Evolutionary conservation across 1,140 invertebrate genomes (phyloP), one percentile per base, ranked within the genome.

Genomic region (Coelopa frigida): DNA sequence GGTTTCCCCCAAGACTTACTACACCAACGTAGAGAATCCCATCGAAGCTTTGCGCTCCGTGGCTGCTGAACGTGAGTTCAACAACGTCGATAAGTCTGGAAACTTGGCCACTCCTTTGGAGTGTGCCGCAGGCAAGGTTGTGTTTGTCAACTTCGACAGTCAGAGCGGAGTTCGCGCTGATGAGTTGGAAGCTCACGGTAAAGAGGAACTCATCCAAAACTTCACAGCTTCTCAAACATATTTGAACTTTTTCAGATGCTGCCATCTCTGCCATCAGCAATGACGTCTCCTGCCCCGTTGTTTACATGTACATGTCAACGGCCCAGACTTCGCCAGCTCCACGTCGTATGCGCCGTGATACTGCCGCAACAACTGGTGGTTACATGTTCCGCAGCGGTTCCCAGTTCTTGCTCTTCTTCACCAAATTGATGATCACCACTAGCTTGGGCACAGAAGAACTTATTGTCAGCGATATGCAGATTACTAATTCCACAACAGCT

Each of bases 111-210:
- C 27, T 33, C 54, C 57, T 1, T 33, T 61, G 38, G 52, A 63
- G 53, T 57, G 56, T 52, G 42, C 54, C 50, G 49, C 46, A 5
- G 61, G 61, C 27, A 53, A 51, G 2, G 55, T 57, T 3, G 22
- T 56, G 5, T 60, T 75, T 44, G 57, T 75, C 14, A 58, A 61
- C 51, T 61, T 75, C 18, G 61, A 74, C 58, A 69, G 67, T 50
- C 60, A 72, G 58, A 51, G 56, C 23, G 60, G 51, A 17, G 54
- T 40, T 17, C 60, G 73, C 38, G 58, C 62, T 44, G 69, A 68
- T 40, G 53, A 51, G 24, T 54, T 75, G 27, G 61, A 68, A 55
- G 54, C 70, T 44, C 74, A 75, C 59, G 73, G 73, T 75, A 57
- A 55, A 45, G n/a, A 29, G 48, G 26, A 23, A 14, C 10, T 36